Base-by-base conservation (phyloP, 2,888 invertebrate genomes). In the Athalia cordata region DNA sequence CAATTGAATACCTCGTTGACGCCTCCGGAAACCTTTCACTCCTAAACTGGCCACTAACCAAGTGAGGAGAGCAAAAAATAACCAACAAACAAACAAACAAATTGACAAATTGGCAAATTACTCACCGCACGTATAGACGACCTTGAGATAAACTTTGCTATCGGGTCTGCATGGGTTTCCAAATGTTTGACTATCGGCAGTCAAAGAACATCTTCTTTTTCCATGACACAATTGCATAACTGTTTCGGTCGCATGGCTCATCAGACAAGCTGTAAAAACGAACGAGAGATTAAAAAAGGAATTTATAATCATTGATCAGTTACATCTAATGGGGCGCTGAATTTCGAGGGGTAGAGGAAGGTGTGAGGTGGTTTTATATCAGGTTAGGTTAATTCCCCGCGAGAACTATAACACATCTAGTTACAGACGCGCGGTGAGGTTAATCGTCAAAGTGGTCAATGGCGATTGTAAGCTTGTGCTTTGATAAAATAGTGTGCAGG, bases 141-240 rank as follows among this genome's bases (percentile, higher is more conserved):
- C 95, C 92, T 96, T 96, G 85, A 96, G 93, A 90, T 96, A 96
- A 91, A 96, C 96, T 86, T 95, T 92, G 85, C 96, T 95, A 83
- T 95, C 95, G 0, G 93, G 92, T 82, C 95, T 94, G 89, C 96
- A 96, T 0, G 96, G 96, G 84, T 94, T 95, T 6, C 96, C 96
- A 86, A 96, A 96, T 87, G 96, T 96, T 82, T 94, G 94, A 84
- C 94, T 93, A 90, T 96, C 96, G 3, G 96, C 96, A 43, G 95
- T 93, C 74, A 96, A 92, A 68, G 95, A 94, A 88, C 96, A 96
- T 79, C 94, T 93, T 80, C 96, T 92, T 88, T 96, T 95, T 55
- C 96, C 96, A 87, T 96, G 96, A 89, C 96, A 96, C 84, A 94
- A 93, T 86, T 95, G 93, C 95, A 97, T 96, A 77, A 97, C 95